Percentiles rank a stretch among this genome's conserved stretches.
These are phyloP conservation scores for Agrochola litura DNA, from an alignment of 2,888 invertebrate genomes.

Conservation along the genomic window DNA sequence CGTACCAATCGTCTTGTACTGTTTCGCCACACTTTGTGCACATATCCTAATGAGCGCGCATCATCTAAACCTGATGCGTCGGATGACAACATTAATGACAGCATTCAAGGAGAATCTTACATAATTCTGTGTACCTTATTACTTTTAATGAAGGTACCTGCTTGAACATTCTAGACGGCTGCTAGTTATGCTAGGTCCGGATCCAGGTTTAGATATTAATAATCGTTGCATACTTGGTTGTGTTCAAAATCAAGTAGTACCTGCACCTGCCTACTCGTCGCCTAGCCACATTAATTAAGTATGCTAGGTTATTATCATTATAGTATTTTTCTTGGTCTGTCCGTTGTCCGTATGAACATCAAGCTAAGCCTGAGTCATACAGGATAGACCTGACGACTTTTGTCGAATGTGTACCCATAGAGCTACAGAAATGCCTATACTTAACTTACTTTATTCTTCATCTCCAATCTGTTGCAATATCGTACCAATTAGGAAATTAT, in stretches of 20 bases:
- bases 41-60: slow-evolving; percentile 7
- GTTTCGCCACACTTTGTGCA: slow-evolving; percentile 5
- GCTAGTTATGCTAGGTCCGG: slow-evolving; percentile 10
- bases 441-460: not conserved
- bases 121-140: slow-evolving; percentile 28
- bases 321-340: not conserved
- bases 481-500: slow-evolving; percentile 12
- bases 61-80: slow-evolving; percentile 29
- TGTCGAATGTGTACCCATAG: not conserved
- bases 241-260: not conserved
- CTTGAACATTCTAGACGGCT: not conserved
- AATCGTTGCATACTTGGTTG: slow-evolving; percentile 33
- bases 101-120: slow-evolving; percentile 31
- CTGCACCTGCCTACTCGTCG: not conserved
- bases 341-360: not conserved
- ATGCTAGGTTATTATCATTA: not conserved
- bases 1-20: not conserved
- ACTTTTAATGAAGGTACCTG: not conserved
- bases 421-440: not conserved
- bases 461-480: slow-evolving; percentile 11
- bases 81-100: slow-evolving; percentile 41
- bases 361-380: not conserved
- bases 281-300: not conserved
- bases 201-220: slow-evolving; percentile 40
- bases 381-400: not conserved